Conservation (phyloP, 2,113 vertebrate species). For the Lophotis ruficrista region DNA sequence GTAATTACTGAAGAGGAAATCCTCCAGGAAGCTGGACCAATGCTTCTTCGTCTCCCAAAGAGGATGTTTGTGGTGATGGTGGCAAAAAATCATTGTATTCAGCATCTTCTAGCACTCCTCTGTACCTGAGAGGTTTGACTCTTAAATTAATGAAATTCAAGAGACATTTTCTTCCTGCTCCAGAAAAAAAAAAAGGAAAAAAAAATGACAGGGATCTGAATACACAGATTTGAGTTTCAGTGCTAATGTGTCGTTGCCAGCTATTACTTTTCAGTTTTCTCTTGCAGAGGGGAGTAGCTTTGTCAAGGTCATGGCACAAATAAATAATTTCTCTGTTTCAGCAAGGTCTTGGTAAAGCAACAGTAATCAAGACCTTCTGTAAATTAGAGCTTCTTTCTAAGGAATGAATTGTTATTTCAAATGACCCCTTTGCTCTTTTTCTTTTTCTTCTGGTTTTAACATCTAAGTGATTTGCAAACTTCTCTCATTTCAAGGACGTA, state of each 20-base stretch:
- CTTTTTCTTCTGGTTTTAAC: constrained; percentile 2
- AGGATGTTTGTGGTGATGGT: background rate
- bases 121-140: background rate
- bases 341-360: constrained; percentile 23
- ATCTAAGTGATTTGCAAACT: constrained; percentile 46
- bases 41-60: background rate
- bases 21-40: background rate
- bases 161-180: background rate
- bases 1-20: background rate
- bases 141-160: background rate
- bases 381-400: constrained; percentile 52
- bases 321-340: constrained; percentile 17
- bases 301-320: constrained; percentile 50
- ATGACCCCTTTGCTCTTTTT: background rate
- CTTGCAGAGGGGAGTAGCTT: background rate
- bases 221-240: background rate
- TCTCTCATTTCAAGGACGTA: constrained; percentile 59
- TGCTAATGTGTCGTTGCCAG: background rate
- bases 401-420: constrained; percentile 9
- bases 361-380: constrained; percentile 13
- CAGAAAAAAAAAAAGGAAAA: background rate
- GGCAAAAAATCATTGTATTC: background rate
- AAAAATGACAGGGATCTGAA: background rate
- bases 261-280: constrained; percentile 56
- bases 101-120: background rate